Base-by-base conservation (phyloP, 2,888 invertebrate species). In the Orthosia gracilis region DNA sequence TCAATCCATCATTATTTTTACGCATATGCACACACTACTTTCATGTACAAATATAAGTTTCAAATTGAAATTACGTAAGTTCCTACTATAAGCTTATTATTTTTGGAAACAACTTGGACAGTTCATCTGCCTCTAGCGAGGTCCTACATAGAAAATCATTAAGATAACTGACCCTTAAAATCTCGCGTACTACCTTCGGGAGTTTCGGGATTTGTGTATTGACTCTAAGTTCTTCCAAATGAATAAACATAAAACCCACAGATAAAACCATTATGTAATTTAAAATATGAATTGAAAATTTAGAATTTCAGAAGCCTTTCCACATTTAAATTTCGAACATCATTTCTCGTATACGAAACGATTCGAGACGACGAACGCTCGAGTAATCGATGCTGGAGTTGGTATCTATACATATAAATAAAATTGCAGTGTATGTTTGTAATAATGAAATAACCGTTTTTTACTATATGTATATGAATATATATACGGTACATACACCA, bases 1-100 rank as follows among this genome's bases (percentile, higher is more conserved):
- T 65, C 49, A 72, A 67, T 73, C 62, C 23, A 80, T 61, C 9
- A 47, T 68, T 67, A 72, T 66, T 45, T 80, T 75, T 75, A 66
- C 50, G 12, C 52, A 62, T 79, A 45, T 58, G 21, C 31, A 67
- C 45, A 26, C 47, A 50, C n/a, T 71, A 68, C n/a, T 11, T 12
- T 18, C 13, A 77, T 65, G 55, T 63, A 18, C 12, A 50, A 64
- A 63, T 69, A 49, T 7, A 63, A 69, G 45, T 63, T 58, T 67
- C 23, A 58, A 63, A 18, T 54, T 17, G 26, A 73, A 45, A 21
- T 52, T 23, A n/a, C 47, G 50, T 9, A 18, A 47, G 5, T 31
- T 31, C 4, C 26, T 26, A 26, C 26, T 26, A 13, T 65, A 49
- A 12, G 17, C 4, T 59, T 59, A 31, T 49, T 59, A 31, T 31